Evolutionary conservation across 1,140 invertebrate species (phyloP), one percentile per base, ranked within the genome.

Genomic region (Leptinotarsa defecta): DNA sequence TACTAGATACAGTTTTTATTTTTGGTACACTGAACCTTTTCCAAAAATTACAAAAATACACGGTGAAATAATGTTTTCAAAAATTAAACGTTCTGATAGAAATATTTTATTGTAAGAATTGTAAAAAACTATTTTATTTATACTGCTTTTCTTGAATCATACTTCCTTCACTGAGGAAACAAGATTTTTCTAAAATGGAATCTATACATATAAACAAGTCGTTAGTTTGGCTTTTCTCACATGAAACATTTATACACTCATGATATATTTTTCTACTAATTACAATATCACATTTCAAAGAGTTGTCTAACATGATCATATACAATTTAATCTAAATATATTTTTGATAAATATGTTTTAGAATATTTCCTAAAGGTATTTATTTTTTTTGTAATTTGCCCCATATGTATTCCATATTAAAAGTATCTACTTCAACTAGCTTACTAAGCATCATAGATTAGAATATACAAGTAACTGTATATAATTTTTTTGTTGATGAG

Each of bases 211-310:
- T 43, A 43, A 43, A 43, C 34, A 43, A 11, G 34, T 43, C 34
- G 4, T 43, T 43, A 43, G 15, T 57, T 57, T 57, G 52, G 52
- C 52, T n/a, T 19, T 43, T 17, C 52, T 17, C 52, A 57, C 52
- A 57, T 57, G 52, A 19, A 57, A 57, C 52, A 57, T 57, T 57
- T 57, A 57, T 57, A 57, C 52, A 57, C 3, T n/a, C 6, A 57
- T 57, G 52, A 57, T 57, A 57, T 57, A 57, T 57, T 19, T 57
- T 57, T 57, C 52, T 57, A 57, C 15, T 57, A 57, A 57, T 57
- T 57, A 57, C 52, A 57, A 57, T 57, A 57, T 57, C 52, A 57
- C 52, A 57, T 57, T 57, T 57, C 52, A n/a, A 17, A 57, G 52
- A 17, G 52, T 57, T 57, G 34, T 57, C 52, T 57, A 57, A 57